Percentiles rank a stretch among this genome's conserved stretches.
Evolutionary conservation across 2,888 invertebrate genomes (phyloP).

Genomic region (Alviniconcha strummeri): DNA sequence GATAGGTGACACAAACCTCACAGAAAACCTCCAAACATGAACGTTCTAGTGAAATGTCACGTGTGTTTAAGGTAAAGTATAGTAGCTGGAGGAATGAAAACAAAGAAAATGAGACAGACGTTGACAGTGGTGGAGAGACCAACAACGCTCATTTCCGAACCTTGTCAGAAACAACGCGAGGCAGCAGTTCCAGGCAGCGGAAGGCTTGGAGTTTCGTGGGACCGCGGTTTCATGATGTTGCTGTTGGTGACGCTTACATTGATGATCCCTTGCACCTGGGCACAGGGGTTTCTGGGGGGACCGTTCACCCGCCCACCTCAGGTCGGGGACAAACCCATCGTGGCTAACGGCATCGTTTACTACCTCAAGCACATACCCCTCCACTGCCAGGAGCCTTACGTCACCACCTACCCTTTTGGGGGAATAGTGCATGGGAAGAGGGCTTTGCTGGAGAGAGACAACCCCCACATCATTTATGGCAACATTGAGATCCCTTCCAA

Average conservation of each 20-base stretch:
- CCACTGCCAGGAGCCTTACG: slow-evolving; percentile 54
- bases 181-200: no score
- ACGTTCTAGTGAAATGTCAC: no score
- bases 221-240: background rate
- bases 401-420: slow-evolving; percentile 45
- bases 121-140: no score
- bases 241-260: background rate
- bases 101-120: background rate
- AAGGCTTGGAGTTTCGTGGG: background rate
- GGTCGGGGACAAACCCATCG: slow-evolving; percentile 50
- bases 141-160: no score
- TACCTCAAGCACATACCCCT: slow-evolving; percentile 55
- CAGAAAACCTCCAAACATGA: no score
- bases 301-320: slow-evolving; percentile 57
- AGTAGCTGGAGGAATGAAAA: background rate
- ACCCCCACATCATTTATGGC: slow-evolving; percentile 57
- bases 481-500: slow-evolving; percentile 59
- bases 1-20: background rate
- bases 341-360: slow-evolving; percentile 61
- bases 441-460: slow-evolving; percentile 56
- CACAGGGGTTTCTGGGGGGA: background rate
- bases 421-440: slow-evolving; percentile 43
- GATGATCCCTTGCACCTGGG: background rate
- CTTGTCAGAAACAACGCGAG: no score
- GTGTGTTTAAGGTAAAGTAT: no score